Evolutionary conservation across 2,888 invertebrate species (phyloP), one percentile per base, ranked within the genome.

Genomic region (Neoscelio sp.): DNA sequence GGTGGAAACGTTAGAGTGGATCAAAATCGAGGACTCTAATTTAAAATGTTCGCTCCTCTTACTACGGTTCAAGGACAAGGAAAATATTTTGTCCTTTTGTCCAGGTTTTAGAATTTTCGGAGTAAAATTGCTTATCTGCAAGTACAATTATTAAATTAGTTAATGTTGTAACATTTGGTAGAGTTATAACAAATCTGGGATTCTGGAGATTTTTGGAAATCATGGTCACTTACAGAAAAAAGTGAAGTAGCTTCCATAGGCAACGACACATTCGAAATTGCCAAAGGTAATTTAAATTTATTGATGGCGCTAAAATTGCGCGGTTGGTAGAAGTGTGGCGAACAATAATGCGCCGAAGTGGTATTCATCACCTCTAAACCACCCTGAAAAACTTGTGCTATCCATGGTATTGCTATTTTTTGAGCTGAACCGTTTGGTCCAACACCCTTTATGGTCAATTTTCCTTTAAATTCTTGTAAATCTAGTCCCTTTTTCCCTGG

Each of bases 1-100:
- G 33, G 93, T 92, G 20, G 96, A 95, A 70, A 95, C 92, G 90
- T 96, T 96, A 13, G 96, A 95, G 87, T 94, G 92, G 54, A 96
- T 91, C 38, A 93, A 91, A 82, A 95, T 92, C 81, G 92, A 91
- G 7, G 94, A 93, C 84, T 93, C 93, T 73, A 95, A 91, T 85
- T 93, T 93, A 73, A 94, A 90, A 73, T 87, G 87, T 83, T 92
- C 91, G 77, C 89, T 90, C 78, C 91, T 88, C 56, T 90, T 89
- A 50, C 89, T 90, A 83, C 91, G 92, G 84, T 92, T 93, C 83
- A 93, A 90, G 83, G 91, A 91, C 76, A 95, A 89, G 80, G 91
- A 91, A 88, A 94, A 93, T 83, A 94, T 91, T 64, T 91, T 91
- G 38, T 91, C 91, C 78, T 92, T 93, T 84, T 93, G 92, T 81